phyloP scores from a whole-genome alignment of 2,113 vertebrate genomes.

The Gnathonemus echidnorhynchus region DNA sequence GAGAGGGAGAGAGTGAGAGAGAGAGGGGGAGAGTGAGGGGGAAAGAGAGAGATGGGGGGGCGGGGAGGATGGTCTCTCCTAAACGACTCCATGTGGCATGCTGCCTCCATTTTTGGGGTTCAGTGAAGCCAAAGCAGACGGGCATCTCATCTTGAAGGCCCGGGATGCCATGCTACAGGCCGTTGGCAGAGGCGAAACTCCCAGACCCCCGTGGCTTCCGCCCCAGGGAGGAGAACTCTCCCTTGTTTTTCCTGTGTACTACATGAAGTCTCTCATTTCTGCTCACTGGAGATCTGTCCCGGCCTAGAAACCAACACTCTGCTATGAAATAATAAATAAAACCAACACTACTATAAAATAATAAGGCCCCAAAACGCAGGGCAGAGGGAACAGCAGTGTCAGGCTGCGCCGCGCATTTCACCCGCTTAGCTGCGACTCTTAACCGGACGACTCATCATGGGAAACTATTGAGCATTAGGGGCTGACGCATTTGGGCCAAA shows the following conservation, averaged over 20 bases:
- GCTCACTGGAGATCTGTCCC: not conserved
- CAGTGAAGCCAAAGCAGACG: not conserved
- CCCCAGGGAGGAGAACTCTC: not conserved
- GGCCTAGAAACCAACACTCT: not conserved
- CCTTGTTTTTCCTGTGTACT: not conserved
- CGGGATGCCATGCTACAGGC: not conserved
- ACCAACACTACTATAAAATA: not conserved
- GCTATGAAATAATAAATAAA: conserved; percentile 1
- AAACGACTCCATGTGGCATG: not conserved
- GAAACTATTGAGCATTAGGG: not conserved
- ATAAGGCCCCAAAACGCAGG: not conserved
- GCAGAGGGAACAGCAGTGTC: not conserved
- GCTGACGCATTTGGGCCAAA: not conserved
- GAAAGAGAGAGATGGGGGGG: not conserved
- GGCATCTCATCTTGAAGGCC: not conserved
- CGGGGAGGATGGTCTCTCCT: not conserved
- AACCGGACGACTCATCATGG: not conserved
- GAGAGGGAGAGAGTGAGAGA: not conserved
- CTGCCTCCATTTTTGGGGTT: not conserved
- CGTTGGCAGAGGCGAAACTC: not conserved
- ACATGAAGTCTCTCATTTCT: not conserved
- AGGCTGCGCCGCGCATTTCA: not conserved
- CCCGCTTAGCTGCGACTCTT: not conserved
- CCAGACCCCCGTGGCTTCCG: not conserved
- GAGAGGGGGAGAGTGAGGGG: not conserved